Evolutionary conservation across 2,797 vertebrate genomes (phyloP).

Genomic region (Hemibagrus guttatus): DNA sequence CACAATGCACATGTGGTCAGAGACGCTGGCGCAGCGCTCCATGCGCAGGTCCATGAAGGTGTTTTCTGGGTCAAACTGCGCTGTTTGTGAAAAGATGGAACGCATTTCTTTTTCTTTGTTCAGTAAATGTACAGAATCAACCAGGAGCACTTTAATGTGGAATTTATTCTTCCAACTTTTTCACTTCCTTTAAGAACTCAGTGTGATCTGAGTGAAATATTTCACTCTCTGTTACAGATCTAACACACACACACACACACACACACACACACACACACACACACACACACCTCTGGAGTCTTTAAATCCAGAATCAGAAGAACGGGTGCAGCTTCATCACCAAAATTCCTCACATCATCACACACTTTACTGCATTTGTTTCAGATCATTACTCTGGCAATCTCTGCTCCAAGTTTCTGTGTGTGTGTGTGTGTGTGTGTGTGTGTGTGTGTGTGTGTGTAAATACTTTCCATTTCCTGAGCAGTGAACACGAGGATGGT

Average conservation of each 20-base stretch:
- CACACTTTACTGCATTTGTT: neutral
- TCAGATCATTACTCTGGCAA: neutral
- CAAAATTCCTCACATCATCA: neutral
- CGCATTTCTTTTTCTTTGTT: neutral
- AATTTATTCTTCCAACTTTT: neutral
- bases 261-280: neutral
- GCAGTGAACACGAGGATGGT: slow-evolving; percentile 18
- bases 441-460: neutral
- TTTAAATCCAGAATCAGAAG: neutral
- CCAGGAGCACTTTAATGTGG: neutral
- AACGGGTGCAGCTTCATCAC: neutral
- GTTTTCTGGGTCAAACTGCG: neutral
- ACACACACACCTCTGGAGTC: neutral
- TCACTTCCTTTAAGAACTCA: neutral
- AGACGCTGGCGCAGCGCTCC: neutral
- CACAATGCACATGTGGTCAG: slow-evolving; percentile 3
- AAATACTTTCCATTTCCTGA: neutral
- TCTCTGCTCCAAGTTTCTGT: neutral
- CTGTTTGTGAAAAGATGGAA: neutral
- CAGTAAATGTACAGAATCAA: neutral
- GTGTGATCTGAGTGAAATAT: neutral
- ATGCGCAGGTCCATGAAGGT: neutral
- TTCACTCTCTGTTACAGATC: too few species aligned
- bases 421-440: neutral
- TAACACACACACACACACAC: too few species aligned